A percentile compares a stretch with the other conserved stretches of the same genome.
These are phyloP conservation scores for Varecia variegata DNA, from an alignment of 2,797 vertebrate genomes.

Conservation along the genomic window DNA sequence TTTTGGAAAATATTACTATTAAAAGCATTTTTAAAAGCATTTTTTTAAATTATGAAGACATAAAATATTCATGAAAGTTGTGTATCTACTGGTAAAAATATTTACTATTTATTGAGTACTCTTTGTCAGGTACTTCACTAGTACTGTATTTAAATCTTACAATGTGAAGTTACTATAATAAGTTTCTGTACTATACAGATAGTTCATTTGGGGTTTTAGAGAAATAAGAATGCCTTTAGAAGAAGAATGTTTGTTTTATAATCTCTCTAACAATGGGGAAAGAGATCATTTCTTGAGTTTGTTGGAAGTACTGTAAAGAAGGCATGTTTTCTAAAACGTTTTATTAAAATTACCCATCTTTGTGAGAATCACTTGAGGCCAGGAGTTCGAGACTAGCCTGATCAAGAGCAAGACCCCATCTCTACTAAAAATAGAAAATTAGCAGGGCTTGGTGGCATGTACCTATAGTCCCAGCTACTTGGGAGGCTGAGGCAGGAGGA, in stretches of 20 bases:
- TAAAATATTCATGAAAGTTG: background rate
- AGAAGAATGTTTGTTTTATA: background rate
- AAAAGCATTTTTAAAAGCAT: background rate
- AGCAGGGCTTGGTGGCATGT: background rate
- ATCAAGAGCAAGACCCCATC: background rate
- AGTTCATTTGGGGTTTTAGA: background rate
- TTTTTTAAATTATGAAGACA: slow-evolving; percentile 8
- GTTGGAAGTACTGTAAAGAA: slow-evolving; percentile 45
- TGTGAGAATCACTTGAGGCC: background rate
- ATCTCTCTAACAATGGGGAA: background rate
- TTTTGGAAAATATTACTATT: slow-evolving; percentile 10
- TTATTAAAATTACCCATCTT: slow-evolving; percentile 51
- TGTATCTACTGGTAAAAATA: background rate
- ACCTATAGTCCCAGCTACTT: background rate
- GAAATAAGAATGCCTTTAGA: background rate
- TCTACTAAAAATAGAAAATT: background rate
- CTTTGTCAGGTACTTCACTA: background rate
- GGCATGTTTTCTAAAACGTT: slow-evolving; percentile 53
- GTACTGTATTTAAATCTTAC: background rate
- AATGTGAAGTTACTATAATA: background rate
- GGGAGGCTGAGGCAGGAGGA: background rate
- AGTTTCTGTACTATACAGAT: background rate
- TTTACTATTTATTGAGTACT: background rate
- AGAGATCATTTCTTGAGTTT: slow-evolving; percentile 14
- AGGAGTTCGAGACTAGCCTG: background rate